Conservation (phyloP, 2,797 vertebrate species). For the Gallirallus australis region DNA sequence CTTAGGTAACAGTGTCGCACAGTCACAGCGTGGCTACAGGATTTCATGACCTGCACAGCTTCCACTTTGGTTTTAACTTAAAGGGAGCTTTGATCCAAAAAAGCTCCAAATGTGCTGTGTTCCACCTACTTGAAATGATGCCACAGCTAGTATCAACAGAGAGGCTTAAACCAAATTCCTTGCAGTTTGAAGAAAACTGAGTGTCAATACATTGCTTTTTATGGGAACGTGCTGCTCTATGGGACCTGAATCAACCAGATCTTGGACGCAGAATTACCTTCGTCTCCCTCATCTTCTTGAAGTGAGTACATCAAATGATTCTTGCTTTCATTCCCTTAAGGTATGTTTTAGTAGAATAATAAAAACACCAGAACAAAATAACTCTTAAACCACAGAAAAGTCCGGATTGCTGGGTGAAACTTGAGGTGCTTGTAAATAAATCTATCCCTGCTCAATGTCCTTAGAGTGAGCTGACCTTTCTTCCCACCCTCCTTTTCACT, state of each 20-base stretch:
- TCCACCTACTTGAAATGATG: background rate
- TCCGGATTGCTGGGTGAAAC: background rate
- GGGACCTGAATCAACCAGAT: constrained; percentile 2
- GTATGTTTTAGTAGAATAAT: background rate
- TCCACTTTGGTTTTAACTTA: constrained; percentile 19
- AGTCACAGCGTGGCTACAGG: background rate
- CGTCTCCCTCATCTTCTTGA: background rate
- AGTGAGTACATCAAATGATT: constrained; percentile 8
- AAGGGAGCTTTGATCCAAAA: constrained; percentile 1
- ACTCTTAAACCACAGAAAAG: background rate
- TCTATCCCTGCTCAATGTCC: background rate
- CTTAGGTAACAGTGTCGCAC: background rate
- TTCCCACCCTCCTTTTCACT: background rate
- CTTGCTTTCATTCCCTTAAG: constrained; percentile 14
- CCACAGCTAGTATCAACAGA: background rate
- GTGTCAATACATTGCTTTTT: background rate
- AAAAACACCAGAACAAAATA: background rate
- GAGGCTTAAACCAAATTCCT: constrained; percentile 8
- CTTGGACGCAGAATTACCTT: background rate
- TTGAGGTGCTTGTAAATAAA: constrained; percentile 1
- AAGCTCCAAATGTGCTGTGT: background rate
- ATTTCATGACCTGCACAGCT: constrained; percentile 11
- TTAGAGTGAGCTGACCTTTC: background rate
- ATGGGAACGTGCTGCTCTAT: background rate
- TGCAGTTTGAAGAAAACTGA: constrained; percentile 16